Percentiles rank a stretch among this genome's conserved stretches.
phyloP scores from a whole-genome alignment of 2,888 invertebrate genomes.

The Operophtera brumata region DNA sequence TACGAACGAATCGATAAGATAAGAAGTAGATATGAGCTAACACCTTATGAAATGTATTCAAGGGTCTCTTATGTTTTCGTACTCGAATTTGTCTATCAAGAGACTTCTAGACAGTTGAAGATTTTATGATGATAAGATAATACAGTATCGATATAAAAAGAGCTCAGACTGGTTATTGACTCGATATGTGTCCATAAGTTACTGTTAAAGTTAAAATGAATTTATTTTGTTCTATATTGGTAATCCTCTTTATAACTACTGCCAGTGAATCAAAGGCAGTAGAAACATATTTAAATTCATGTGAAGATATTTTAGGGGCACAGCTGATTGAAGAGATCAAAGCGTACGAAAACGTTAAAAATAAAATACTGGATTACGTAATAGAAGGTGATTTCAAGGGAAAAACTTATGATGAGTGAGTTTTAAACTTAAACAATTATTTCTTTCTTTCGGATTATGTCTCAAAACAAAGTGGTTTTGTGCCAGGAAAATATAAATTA shows the following conservation, averaged over 20 bases:
- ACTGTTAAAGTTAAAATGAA: conserved; percentile 42
- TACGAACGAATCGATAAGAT: not conserved
- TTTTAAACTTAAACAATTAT: not conserved
- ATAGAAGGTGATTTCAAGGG: conserved; percentile 77
- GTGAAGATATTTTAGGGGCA: conserved; percentile 62
- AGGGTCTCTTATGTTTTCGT: not conserved
- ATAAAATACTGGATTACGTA: conserved; percentile 76
- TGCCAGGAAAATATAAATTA: no score
- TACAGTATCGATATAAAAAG: conserved; percentile 6
- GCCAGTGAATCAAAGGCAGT: conserved; percentile 50
- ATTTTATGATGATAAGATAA: not conserved
- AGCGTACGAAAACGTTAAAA: conserved; percentile 73
- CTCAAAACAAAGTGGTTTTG: not conserved
- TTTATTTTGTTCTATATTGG: conserved; percentile 39
- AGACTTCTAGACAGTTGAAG: not conserved
- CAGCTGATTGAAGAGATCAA: conserved; percentile 81
- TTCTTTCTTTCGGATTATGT: not conserved
- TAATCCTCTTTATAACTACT: conserved; percentile 45
- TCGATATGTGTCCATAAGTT: not conserved
- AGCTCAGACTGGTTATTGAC: conserved; percentile 15
- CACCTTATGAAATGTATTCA: not conserved
- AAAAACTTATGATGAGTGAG: conserved; percentile 79
- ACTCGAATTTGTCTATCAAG: no score
- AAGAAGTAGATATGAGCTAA: not conserved
- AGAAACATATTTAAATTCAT: conserved; percentile 45